Base-by-base conservation (phyloP, 1,140 invertebrate genomes). In the Ptiloglossa arizonensis region DNA sequence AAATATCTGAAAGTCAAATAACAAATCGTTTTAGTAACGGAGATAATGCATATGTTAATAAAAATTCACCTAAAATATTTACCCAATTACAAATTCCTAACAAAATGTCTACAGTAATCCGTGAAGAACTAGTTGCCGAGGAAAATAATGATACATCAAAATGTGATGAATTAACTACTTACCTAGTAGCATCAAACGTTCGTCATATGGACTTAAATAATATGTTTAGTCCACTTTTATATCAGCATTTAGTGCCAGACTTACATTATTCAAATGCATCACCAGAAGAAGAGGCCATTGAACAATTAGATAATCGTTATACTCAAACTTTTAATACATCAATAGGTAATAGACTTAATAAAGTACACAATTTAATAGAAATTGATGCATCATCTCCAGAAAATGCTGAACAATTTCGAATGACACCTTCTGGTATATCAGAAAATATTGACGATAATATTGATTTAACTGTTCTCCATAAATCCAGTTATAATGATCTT, bases 191-290 rank as follows among this genome's bases (percentile, higher is more conserved):
- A 9, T 88, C 89, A 0, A 92, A 91, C 67, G 70, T 92, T 70
- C 90, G 90, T 19, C 89, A 91, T 24, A 88, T 88, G 82, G 84
- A 87, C 60, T 35, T 83, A 8, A 83, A 90, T 24, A 87, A 71
- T 29, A 88, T 87, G 66, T 77, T 89, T 5, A 90, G 91, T 81
- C 91, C 90, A 9, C 78, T 91, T 19, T 79, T 93, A 5, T 93
- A 91, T 74, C 81, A 86, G 5, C 90, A 90, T 75, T 75, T 92
- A 9, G 56, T 92, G 15, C 88, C 90, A 8, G 89, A 91, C 46
- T 4, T 79, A 74, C 35, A 38, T 68, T 54, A n/a, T 24, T 27
- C 44, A 50, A 32, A 79, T 54, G n/a, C 38, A 9, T 87, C 83
- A 27, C 84, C 86, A 0, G 91, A 91, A 60, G 85, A 60, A 48